A percentile compares a stretch with the other conserved stretches of the same genome.
phyloP scores from a whole-genome alignment of 2,797 vertebrate genomes.

The Pelochelys cantorii region DNA sequence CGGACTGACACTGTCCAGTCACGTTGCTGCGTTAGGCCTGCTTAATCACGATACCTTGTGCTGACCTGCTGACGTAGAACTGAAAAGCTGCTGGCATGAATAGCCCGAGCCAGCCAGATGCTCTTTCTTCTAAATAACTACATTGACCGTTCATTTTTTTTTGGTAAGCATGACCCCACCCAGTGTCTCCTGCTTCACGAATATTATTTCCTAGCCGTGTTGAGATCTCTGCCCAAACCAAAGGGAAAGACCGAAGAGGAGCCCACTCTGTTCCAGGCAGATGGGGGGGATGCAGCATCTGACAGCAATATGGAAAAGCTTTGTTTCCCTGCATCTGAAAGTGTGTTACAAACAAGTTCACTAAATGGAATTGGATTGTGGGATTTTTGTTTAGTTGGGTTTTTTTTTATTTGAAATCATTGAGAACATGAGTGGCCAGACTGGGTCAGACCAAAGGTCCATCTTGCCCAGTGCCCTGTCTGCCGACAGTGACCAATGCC shows the following conservation, averaged over 20 bases:
- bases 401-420: neutral
- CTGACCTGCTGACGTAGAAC: neutral
- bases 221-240: neutral
- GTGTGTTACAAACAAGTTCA: constrained; percentile 5
- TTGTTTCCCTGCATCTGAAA: neutral
- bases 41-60: neutral
- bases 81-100: neutral
- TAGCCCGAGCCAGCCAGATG: neutral
- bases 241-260: neutral
- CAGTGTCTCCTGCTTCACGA: neutral
- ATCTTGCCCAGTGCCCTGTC: too few species aligned
- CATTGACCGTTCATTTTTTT: rapidly evolving
- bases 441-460: too few species aligned
- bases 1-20: neutral
- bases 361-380: neutral
- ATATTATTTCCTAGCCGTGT: neutral
- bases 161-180: neutral
- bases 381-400: neutral
- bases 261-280: neutral
- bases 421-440: too few species aligned
- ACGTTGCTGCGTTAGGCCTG: neutral
- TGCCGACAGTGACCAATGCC: too few species aligned
- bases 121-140: neutral
- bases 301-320: neutral
- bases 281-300: neutral